Conservation (phyloP, 2,888 invertebrate species). For the Cotesia congregata region DNA sequence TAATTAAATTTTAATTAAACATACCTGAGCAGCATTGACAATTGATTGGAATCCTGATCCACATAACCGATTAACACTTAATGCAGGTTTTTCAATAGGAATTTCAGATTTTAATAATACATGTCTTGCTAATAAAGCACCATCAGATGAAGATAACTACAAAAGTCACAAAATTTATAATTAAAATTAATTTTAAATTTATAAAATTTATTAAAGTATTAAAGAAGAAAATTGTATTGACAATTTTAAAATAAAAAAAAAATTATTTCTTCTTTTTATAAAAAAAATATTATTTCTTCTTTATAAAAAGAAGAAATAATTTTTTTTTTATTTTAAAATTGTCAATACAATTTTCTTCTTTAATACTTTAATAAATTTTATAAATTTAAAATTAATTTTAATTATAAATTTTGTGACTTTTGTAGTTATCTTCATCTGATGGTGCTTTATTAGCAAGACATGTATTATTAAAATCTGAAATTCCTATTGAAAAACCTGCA, state of each 20-base stretch:
- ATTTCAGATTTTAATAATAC: conserved; percentile 88
- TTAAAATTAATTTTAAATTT: conserved; percentile 4
- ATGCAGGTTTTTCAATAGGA: conserved; percentile 86
- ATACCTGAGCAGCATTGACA: conserved; percentile 91
- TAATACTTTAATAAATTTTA: background rate
- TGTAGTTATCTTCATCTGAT: conserved; percentile 75
- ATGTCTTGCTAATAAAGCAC: conserved; percentile 89
- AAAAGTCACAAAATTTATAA: conserved; percentile 16
- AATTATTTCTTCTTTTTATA: too few relatives aligned
- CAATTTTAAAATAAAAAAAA: too few relatives aligned
- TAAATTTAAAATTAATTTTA: conserved; percentile 4
- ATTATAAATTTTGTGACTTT: conserved; percentile 18
- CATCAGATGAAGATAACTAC: conserved; percentile 77
- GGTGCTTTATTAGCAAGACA: conserved; percentile 91
- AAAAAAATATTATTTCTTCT: background rate
- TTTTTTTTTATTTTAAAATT: too few relatives aligned
- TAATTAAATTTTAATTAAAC: too few relatives aligned
- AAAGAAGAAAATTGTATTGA: too few relatives aligned
- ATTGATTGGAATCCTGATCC: conserved; percentile 98
- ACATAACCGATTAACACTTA: conserved; percentile 93
- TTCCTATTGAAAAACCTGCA: conserved; percentile 88
- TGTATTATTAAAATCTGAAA: conserved; percentile 85
- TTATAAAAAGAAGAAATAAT: background rate
- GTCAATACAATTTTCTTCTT: too few relatives aligned
- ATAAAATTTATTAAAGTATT: background rate